Evolutionary conservation across 2,888 invertebrate species (phyloP), one percentile per base, ranked within the genome.

Genomic region (Tanytarsus gracilentus): DNA sequence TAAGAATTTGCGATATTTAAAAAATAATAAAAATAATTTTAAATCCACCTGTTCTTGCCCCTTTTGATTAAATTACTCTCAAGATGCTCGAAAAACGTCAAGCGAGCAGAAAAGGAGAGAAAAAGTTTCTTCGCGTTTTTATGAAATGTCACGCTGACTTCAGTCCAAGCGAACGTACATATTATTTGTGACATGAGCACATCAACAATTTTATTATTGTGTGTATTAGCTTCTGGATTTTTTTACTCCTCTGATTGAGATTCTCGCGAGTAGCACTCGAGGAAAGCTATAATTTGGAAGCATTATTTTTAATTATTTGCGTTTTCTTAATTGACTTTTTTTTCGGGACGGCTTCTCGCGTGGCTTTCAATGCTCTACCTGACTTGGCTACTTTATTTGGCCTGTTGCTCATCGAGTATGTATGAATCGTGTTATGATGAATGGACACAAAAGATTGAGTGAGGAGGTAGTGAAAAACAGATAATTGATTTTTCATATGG

Each of bases 231-330:
- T 58, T 58, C 58, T 58, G 58, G 44, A 58, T 58, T 44, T 33
- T 36, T 58, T n/a, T n/a, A n/a, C n/a, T n/a, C n/a, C n/a, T n/a
- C n/a, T 58, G 48, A 58, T 48, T 58, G 29, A 40, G 29, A 25
- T n/a, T n/a, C n/a, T n/a, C n/a, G n/a, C n/a, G n/a, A n/a, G n/a
- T n/a, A n/a, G n/a, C n/a, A n/a, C n/a, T n/a, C 51, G 58, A 44
- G 44, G 33, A 16, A 58, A 58, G 44, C 29, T 58, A 40, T 58
- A 58, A 58, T 58, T 58, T 58, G 18, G 48, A 58, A 48, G 27
- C 58, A 58, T 58, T 58, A 58, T 58, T 58, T 58, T 58, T 58
- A 58, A 58, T 58, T 58, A 58, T 58, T 58, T 58, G 58, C 58
- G 58, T 58, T 58, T 58, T 58, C 30, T 58, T 58, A 58, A 58